phyloP scores from a whole-genome alignment of 2,797 vertebrate species.

The Pseudomugil gertrudae region DNA sequence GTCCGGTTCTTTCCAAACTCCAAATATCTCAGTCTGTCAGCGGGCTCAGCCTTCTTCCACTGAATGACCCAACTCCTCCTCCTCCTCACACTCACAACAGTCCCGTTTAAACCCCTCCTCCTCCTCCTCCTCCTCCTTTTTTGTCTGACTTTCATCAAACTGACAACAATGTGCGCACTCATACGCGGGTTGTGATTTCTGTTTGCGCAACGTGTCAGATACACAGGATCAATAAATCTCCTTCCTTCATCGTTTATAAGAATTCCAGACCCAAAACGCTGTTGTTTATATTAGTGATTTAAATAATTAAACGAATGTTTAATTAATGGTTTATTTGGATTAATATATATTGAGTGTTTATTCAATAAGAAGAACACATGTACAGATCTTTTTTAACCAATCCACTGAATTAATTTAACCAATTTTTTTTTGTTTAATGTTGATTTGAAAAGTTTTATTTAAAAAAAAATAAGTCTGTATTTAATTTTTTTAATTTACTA shows the following conservation, averaged over 20 bases:
- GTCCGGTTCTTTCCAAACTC: constrained; percentile 29
- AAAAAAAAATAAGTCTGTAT: no score
- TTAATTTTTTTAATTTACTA: no score
- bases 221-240: neutral
- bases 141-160: constrained; percentile 34
- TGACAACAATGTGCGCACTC: constrained; percentile 47
- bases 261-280: neutral
- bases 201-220: constrained; percentile 38
- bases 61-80: constrained; percentile 74
- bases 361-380: no score
- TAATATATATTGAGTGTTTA: no score
- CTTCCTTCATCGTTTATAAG: neutral
- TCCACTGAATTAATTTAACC: neutral
- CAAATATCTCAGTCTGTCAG: constrained; percentile 50
- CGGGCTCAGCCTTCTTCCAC: constrained; percentile 53
- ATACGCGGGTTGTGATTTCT: constrained; percentile 29
- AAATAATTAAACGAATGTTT: neutral
- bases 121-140: neutral
- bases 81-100: constrained; percentile 50
- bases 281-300: neutral
- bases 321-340: no score
- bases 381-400: neutral
- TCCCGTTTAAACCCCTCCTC: constrained; percentile 50
- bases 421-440: neutral
- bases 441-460: no score